Base-by-base conservation (phyloP, 2,113 vertebrate genomes). In the Galbula dea region DNA sequence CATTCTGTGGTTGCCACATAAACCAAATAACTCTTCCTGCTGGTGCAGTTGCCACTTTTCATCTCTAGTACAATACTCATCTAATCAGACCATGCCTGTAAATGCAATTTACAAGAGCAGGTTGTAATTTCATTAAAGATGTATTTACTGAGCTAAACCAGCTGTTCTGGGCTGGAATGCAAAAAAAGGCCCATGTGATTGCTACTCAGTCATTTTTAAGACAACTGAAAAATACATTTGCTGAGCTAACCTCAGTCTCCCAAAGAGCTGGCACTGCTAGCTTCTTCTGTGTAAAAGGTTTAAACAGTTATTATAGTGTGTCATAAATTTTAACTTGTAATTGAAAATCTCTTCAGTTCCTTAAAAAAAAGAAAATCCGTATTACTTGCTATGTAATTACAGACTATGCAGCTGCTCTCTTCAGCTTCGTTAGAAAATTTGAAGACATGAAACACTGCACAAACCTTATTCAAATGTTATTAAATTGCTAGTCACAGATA, bases 101-200 rank as follows among this genome's bases (percentile, higher is more conserved):
- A 94, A 88, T 68, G 88, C 48, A 97, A 90, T 67, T 94, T 72
- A 86, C 32, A 92, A 95, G 63, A 74, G 68, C 89, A 97, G 97
- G 95, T 81, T 96, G 92, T 96, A 97, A 98, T 97, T 98, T 98
- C 95, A 98, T 98, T 98, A 97, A 98, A 97, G 95, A 96, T 80
- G 94, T 96, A 97, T 98, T 97, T 98, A 97, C 96, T 97, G 96
- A 98, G 95, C 97, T 98, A 96, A 97, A 96, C 91, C 96, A 97
- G 94, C 88, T 96, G 96, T 96, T 97, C 88, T 92, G 89, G 75
- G 41, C 41, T 95, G 86, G 65, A 93, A 90, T 46, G 68, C 45
- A 87, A 95, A 94, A 95, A 82, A 78, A 61, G 19, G 61, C 54
- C 75, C 48, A 85, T 26, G 57, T 43, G 76, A 68, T 27, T 95